Percentiles rank a stretch among this genome's conserved stretches.
Evolutionary conservation across 2,113 vertebrate species (phyloP).

Genomic region (Etia nguti): DNA sequence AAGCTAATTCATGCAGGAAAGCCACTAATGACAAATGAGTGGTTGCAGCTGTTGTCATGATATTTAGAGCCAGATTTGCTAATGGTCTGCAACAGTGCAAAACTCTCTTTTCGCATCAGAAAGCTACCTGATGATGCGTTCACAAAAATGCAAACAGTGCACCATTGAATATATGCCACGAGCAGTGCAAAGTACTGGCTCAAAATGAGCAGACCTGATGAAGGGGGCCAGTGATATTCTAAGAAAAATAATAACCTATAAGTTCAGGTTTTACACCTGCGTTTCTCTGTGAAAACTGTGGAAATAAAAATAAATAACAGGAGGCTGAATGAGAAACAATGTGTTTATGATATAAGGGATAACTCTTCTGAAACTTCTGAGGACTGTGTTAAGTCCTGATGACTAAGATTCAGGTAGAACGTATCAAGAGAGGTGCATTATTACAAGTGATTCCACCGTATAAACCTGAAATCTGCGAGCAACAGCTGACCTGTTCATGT

Average conservation of each 20-base stretch:
- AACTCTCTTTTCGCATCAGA: neutral
- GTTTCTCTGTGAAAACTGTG: neutral
- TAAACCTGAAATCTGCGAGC: too few species aligned
- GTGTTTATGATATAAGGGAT: neutral
- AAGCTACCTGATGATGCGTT: neutral
- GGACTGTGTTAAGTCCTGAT: neutral
- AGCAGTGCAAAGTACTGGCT: neutral
- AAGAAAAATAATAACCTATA: neutral
- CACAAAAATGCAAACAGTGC: neutral
- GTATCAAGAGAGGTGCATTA: rapidly evolving
- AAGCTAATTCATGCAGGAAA: neutral
- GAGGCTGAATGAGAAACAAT: neutral
- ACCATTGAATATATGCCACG: neutral
- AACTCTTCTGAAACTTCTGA: neutral
- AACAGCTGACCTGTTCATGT: too few species aligned
- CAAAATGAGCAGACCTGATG: neutral
- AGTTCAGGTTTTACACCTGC: neutral
- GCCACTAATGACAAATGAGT: neutral
- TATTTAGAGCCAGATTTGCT: neutral
- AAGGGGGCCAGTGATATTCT: neutral
- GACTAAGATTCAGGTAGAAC: neutral
- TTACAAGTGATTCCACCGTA: too few species aligned
- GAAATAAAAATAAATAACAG: neutral
- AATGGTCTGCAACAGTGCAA: neutral
- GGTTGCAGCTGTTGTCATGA: neutral